Evolutionary conservation across 2,113 vertebrate species (phyloP).

Genomic region (Ploceus nigricollis): DNA sequence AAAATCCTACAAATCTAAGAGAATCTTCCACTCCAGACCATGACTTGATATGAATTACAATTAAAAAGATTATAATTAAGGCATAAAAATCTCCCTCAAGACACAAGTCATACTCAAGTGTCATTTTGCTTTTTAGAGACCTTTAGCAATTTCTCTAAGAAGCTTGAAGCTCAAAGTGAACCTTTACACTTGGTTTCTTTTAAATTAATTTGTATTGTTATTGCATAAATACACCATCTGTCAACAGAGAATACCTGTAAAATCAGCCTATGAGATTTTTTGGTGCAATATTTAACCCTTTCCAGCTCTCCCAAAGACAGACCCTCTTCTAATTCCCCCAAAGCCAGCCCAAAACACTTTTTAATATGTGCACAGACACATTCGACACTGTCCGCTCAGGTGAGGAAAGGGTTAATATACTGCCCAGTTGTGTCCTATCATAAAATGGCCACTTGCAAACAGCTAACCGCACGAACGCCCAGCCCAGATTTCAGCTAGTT

Average conservation of each 20-base stretch:
- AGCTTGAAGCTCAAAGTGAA: conserved; percentile 55
- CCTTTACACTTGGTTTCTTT: conserved; percentile 50
- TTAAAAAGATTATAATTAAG: conserved; percentile 24
- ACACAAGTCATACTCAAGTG: conserved; percentile 40
- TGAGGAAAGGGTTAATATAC: conserved; percentile 75
- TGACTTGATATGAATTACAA: conserved; percentile 42
- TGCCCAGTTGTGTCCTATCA: conserved; percentile 69
- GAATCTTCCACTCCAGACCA: conserved; percentile 28
- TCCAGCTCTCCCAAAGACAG: conserved; percentile 68
- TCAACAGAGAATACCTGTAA: conserved; percentile 51
- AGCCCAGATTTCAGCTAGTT: conserved; percentile 80
- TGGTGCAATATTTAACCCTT: conserved; percentile 77
- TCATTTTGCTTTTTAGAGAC: not conserved
- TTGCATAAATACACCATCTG: conserved; percentile 61
- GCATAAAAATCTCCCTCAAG: conserved; percentile 41
- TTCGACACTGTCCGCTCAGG: conserved; percentile 25
- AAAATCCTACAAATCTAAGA: conserved; percentile 14
- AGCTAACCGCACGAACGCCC: conserved; percentile 91
- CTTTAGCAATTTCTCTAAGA: conserved; percentile 25
- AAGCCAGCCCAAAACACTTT: conserved; percentile 34
- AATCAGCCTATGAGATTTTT: conserved; percentile 26
- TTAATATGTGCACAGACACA: conserved; percentile 33
- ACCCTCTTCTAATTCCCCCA: conserved; percentile 26
- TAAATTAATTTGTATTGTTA: conserved; percentile 2
- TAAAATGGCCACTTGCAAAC: conserved; percentile 91